Evolutionary conservation across 2,888 invertebrate species (phyloP).

Genomic region (Heteropelma amictum): DNA sequence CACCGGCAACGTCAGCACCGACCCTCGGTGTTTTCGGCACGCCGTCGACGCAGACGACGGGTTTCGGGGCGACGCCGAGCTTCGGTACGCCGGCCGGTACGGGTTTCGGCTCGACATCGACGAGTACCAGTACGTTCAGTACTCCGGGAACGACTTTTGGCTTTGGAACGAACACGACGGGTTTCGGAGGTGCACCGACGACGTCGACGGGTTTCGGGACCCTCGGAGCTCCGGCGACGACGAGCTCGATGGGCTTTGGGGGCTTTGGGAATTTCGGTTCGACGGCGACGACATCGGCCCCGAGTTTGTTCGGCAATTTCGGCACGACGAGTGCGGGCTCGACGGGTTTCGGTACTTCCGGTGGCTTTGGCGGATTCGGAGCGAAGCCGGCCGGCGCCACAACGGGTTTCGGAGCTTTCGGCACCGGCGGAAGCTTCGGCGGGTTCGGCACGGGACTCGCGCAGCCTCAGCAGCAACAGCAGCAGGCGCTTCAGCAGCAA

Average conservation of each 20-base stretch:
- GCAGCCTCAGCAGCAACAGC: conserved; percentile 72
- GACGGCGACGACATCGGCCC: conserved; percentile 66
- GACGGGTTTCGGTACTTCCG: conserved; percentile 71
- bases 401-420: conserved; percentile 78
- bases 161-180: conserved; percentile 78
- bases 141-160: conserved; percentile 71
- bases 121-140: conserved; percentile 62
- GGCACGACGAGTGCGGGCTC: conserved; percentile 77
- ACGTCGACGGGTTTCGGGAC: conserved; percentile 63
- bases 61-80: conserved; percentile 78
- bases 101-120: conserved; percentile 77
- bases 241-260: conserved; percentile 76
- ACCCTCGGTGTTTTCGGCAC: conserved; percentile 79
- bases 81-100: conserved; percentile 79
- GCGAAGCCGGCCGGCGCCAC: conserved; percentile 78
- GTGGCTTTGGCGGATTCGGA: conserved; percentile 80
- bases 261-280: conserved; percentile 69
- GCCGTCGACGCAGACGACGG: conserved; percentile 70
- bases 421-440: conserved; percentile 64
- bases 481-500: conserved; percentile 79
- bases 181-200: conserved; percentile 77
- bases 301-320: conserved; percentile 80
- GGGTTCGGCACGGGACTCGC: conserved; percentile 68
- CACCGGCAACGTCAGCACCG: conserved; percentile 78
- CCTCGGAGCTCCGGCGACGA: conserved; percentile 70